Conservation (phyloP, 2,888 invertebrate species). For the Eupithecia exiguata region DNA sequence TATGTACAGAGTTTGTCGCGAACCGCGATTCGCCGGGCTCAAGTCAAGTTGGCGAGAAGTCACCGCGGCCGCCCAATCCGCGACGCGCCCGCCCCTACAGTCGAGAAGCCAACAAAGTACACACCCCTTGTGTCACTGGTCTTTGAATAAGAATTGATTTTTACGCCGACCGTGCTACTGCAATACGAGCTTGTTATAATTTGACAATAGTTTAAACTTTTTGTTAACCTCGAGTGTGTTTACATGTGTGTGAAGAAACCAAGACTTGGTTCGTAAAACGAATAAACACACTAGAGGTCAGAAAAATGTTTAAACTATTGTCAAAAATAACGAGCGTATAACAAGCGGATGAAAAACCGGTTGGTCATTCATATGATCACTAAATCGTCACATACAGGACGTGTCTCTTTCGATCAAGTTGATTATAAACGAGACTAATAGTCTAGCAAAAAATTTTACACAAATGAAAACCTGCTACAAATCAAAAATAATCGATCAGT, state of each 20-base stretch:
- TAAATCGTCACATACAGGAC: no score
- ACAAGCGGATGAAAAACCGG: no score
- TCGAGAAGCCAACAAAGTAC: slow-evolving; percentile 77
- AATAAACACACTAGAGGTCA: no score
- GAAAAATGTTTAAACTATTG: no score
- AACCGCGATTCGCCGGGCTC: slow-evolving; percentile 56
- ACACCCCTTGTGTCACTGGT: slow-evolving; percentile 56
- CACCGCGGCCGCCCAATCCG: slow-evolving; percentile 76
- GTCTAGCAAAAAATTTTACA: not conserved
- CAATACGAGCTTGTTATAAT: not conserved
- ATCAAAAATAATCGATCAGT: not conserved
- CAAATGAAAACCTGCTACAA: not conserved
- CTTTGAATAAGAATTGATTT: not conserved
- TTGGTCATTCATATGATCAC: not conserved
- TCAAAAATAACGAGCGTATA: no score
- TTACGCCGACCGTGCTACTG: not conserved
- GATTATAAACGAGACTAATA: not conserved
- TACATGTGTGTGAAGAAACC: no score
- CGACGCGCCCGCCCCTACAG: slow-evolving; percentile 74
- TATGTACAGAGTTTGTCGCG: slow-evolving; percentile 41
- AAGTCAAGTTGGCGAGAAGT: slow-evolving; percentile 80
- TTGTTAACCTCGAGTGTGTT: no score
- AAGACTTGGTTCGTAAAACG: no score
- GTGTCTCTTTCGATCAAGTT: no score
- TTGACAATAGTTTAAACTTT: no score